Conservation (phyloP, 1,140 invertebrate genomes). For the Diorhabda carinulata region DNA sequence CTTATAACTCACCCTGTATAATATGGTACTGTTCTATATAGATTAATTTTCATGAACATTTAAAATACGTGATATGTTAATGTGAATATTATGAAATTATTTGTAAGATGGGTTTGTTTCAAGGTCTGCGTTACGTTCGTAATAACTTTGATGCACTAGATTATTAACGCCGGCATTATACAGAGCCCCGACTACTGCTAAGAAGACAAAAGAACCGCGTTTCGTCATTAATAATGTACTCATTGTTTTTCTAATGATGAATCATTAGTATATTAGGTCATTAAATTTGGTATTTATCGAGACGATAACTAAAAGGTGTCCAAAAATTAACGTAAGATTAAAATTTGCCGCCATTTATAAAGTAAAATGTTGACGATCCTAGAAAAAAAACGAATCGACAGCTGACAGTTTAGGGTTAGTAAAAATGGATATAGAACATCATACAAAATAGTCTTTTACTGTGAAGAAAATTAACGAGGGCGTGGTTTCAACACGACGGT, state of each 20-base stretch:
- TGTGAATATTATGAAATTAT: slow-evolving; percentile 3
- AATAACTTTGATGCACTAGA: not conserved
- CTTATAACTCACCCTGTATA: no score
- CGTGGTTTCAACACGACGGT: no score
- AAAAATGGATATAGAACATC: no score
- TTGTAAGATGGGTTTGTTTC: not conserved
- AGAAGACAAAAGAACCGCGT: not conserved
- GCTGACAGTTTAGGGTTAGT: no score
- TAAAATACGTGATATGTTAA: not conserved
- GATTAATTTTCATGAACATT: slow-evolving; percentile 3
- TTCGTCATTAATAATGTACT: not conserved
- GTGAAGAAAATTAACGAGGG: no score
- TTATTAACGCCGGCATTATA: not conserved
- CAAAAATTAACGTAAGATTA: no score
- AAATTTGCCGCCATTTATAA: no score
- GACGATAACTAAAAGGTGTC: no score
- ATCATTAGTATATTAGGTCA: not conserved
- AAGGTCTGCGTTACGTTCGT: not conserved
- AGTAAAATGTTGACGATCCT: no score
- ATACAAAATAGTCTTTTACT: no score
- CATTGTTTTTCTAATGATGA: not conserved
- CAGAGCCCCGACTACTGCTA: not conserved
- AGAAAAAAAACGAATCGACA: no score
- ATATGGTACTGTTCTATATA: not conserved
- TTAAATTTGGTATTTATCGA: no score